Conservation (phyloP, 2,888 invertebrate genomes). For the Nasonia oneida region DNA sequence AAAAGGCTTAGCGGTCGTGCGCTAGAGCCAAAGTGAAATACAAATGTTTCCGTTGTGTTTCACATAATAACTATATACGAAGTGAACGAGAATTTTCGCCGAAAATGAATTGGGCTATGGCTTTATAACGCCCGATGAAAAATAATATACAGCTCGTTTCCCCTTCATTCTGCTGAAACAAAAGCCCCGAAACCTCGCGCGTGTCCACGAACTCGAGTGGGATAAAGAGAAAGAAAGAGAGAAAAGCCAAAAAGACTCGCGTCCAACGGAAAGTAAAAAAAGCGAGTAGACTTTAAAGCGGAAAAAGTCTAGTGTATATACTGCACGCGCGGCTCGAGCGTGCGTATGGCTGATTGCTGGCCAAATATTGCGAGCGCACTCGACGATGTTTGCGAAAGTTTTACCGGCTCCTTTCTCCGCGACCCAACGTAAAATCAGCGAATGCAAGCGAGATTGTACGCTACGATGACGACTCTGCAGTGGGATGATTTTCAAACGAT, state of each 20-base stretch:
- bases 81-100: background rate
- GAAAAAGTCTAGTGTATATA: background rate
- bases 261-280: background rate
- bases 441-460: background rate
- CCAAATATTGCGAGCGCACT: constrained; percentile 36
- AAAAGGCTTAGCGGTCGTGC: background rate
- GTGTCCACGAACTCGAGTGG: background rate
- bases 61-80: background rate
- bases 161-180: background rate
- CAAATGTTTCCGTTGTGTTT: too few species aligned
- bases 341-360: constrained; percentile 27
- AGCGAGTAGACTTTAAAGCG: background rate
- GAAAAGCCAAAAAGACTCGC: background rate
- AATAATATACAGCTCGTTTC: background rate
- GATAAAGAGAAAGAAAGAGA: too few species aligned
- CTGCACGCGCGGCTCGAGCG: background rate
- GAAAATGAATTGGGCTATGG: background rate
- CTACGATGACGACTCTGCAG: background rate
- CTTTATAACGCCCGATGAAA: background rate
- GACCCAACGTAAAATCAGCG: background rate
- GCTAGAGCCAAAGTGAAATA: too few species aligned
- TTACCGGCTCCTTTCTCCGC: constrained; percentile 5
- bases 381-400: constrained; percentile 34
- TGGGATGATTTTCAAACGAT: too few species aligned
- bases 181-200: background rate